Percentiles rank a stretch among this genome's conserved stretches.
phyloP scores from a whole-genome alignment of 1,140 invertebrate genomes.

The Grapholita molesta region DNA sequence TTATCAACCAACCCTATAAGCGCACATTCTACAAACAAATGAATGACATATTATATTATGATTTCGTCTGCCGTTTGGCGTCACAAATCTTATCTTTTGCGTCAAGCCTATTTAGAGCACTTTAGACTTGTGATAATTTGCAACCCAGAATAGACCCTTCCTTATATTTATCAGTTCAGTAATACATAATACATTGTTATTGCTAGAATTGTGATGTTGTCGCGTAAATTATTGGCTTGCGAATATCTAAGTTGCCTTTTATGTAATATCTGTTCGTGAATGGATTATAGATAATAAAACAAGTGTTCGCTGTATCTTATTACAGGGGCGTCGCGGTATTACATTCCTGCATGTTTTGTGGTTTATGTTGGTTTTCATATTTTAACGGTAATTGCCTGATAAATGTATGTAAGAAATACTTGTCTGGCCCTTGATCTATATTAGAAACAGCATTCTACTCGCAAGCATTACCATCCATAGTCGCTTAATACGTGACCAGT shows the following conservation, averaged over 20 bases:
- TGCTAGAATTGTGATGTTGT: constrained; percentile 14
- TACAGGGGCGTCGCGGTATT: constrained; percentile 46
- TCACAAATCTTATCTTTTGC: constrained; percentile 1
- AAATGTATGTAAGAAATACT: neutral
- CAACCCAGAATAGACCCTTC: neutral
- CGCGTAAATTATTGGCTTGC: constrained; percentile 17
- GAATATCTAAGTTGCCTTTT: constrained; percentile 37
- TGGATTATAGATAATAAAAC: constrained; percentile 44
- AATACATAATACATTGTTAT: neutral
- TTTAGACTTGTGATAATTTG: neutral
- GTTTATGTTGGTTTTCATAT: neutral
- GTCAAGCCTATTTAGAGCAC: constrained; percentile 8
- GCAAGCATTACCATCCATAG: neutral
- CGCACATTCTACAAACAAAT: constrained; percentile 61
- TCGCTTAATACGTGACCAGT: neutral
- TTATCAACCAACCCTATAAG: constrained; percentile 42
- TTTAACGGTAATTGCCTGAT: neutral
- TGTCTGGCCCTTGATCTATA: neutral
- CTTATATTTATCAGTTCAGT: neutral
- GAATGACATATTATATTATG: constrained; percentile 42
- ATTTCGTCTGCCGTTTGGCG: constrained; percentile 30
- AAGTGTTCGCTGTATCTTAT: constrained; percentile 58
- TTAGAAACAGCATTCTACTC: neutral
- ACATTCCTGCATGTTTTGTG: constrained; percentile 45
- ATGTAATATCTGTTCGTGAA: constrained; percentile 24